Base-by-base conservation (phyloP, 1,140 invertebrate species). In the Colletes latitarsis region DNA sequence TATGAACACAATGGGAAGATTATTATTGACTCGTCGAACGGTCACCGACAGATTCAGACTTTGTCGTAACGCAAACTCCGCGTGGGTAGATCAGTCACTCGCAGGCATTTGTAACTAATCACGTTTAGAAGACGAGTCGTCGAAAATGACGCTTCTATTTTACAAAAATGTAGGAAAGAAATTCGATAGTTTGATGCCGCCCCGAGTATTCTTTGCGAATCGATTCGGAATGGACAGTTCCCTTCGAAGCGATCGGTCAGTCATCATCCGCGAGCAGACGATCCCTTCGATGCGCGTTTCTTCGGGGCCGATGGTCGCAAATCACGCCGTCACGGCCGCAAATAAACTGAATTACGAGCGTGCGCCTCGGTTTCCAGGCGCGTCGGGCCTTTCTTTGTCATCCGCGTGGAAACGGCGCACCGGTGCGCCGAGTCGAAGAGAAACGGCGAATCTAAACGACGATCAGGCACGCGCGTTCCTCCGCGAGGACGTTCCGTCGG, bases 381-480 rank as follows among this genome's bases (percentile, higher is more conserved):
- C 67, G 73, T 78, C 82, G 62, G 53, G 60, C 71, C 30, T 86
- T 74, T 82, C 82, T 83, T 86, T 86, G 85, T 87, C 74, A 72
- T 84, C 72, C 62, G 68, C 43, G 70, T 75, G 81, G 82, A 86
- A 86, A 86, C 67, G 74, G 74, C 4, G 53, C 64, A 41, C 55
- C 67, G 73, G 77, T 8, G 52, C 63, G 46, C 53, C 71, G 73
- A 58, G 82, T 70, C 83, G 77, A 73, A 71, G 79, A 69, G 83
- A 39, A 86, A 75, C 62, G 83, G 83, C 71, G 66, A 68, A 83
- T 86, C 81, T 83, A 86, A 86, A 87, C 60, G 85, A 86, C 85
- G 75, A 87, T 81, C 84, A 86, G 85, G 85, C 85, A 87, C 84
- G 85, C 82, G 85, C 85, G 84, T 87, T 87, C 85, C 84, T 71